Base-by-base conservation (phyloP, 2,888 invertebrate genomes). In the Stegophylla sp. region DNA sequence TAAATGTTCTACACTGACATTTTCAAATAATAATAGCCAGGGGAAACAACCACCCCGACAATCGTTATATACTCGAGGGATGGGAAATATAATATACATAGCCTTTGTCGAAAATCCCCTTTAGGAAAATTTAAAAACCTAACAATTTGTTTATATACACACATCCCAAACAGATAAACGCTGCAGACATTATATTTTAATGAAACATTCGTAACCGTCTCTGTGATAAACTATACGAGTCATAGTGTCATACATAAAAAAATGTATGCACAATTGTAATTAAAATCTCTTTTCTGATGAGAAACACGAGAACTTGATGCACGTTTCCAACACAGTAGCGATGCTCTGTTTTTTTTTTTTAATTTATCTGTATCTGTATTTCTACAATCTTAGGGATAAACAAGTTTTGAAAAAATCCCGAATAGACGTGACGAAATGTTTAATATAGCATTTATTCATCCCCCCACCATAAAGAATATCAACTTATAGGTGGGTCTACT, bases 401-500 rank as follows among this genome's bases (percentile, higher is more conserved):
- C 20, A 3, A 5, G 61, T 34, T 48, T 15, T 17, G 15, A 63
- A 23, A 45, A n/a, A 45, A 73, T 28, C 59, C 73, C 9, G 5
- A 59, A n/a, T 10, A 43, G 20, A 7, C 2, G 20, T 0, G 13
- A 28, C 41, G 43, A 43, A 34, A 15, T 9, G 17, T 53, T 77
- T 69, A 45, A 69, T 77, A 1, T 69, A 34, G 59, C 77, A 67
- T 77, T 69, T 5, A 45, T 69, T 77, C 9, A 45, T 71, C 69
- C 77, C 67, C 45, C 77, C 77, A 28, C 77, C 59, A 13, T 61
- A 71, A 71, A 79, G 5, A 69, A 48, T 48, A 59, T 20, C 3
- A n/a, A 45, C 51, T 79, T 73, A 59, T 61, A 59, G 79, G 48
- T 41, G 79, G 69, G 69, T 79, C 79, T 79, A 79, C 79, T 79